Base-by-base conservation (phyloP, 1,140 invertebrate genomes). In the Zaprionus lachaisei region DNA sequence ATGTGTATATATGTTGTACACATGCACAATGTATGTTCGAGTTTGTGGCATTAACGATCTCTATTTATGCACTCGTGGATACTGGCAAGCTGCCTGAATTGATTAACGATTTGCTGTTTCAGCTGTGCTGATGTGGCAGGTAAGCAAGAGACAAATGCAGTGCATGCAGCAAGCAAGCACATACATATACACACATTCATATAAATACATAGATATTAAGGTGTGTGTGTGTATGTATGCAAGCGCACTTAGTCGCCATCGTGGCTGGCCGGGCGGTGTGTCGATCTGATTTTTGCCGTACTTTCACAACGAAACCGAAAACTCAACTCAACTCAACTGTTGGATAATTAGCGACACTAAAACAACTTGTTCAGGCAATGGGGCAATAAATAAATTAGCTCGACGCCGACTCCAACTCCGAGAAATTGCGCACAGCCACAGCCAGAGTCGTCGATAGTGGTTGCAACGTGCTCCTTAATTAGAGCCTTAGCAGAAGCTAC, bases 321-420 rank as follows among this genome's bases (percentile, higher is more conserved):
- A 55, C 54, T 26, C 5, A 77, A 80, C 69, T 80, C 69, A 74
- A 67, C 69, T 80, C 69, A 74, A 71, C 70, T 75, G 71, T 72
- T 74, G 66, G 75, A 78, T 78, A 80, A 80, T 80, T 80, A 78
- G 79, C 76, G 79, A 81, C 79, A 81, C 76, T 80, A 70, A 79
- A 73, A 68, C 70, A 66, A 49, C 61, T 38, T 66, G 51, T 60
- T 80, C 64, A 75, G 51, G 44, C 66, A 79, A 81, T 81, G 76
- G 71, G 60, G 79, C 71, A 81, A 81, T 66, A 81, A 81, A 79
- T 81, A 72, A 81, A 81, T 81, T 81, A 79, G 47, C 72, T 67
- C 76, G 74, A 54, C 76, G 57, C 51, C 70, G 61, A 31, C 28
- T 12, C 12, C 70, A 56, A 31, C 28, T 12, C 0, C 44, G 31